These are phyloP conservation scores for Brachypalpus laphriformis DNA, from an alignment of 2,888 invertebrate species.

Conservation along the genomic window DNA sequence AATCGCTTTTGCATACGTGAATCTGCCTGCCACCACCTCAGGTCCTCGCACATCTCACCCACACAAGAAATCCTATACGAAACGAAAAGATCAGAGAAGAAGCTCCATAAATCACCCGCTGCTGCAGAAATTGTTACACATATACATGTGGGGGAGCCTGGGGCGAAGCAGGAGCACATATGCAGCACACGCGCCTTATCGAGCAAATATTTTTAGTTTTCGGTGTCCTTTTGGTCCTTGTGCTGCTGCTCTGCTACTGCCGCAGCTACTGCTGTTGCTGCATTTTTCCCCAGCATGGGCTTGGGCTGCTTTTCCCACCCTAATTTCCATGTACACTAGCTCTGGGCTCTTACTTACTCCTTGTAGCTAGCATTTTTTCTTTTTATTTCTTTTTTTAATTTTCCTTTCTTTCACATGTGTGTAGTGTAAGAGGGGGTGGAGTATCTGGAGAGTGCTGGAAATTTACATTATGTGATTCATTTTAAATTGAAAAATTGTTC, in stretches of 20 bases:
- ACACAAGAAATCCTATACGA: conserved; percentile 23
- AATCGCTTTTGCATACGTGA: conserved; percentile 52
- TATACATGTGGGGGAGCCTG: background rate
- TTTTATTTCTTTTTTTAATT: conserved; percentile 5
- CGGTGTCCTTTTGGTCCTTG: conserved; percentile 48
- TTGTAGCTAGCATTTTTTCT: conserved; percentile 31
- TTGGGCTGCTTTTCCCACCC: conserved; percentile 42
- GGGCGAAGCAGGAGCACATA: conserved; percentile 31
- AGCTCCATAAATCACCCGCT: conserved; percentile 67
- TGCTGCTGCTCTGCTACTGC: conserved; percentile 1
- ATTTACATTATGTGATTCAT: conserved; percentile 69
- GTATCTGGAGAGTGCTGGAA: conserved; percentile 24
- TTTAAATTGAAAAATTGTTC: conserved; percentile 63
- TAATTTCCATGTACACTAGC: conserved; percentile 52
- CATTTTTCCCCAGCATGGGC: conserved; percentile 51
- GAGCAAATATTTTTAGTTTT: conserved; percentile 46
- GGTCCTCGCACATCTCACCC: conserved; percentile 27
- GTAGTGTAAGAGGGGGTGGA: conserved; percentile 13
- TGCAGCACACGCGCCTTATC: conserved; percentile 72
- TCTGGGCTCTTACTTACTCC: conserved; percentile 25
- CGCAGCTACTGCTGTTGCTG: conserved; percentile 28
- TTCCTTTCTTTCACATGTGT: conserved; percentile 49
- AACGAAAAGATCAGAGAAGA: conserved; percentile 62
- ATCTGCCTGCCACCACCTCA: background rate
- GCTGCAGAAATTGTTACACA: conserved; percentile 63